Evolutionary conservation across 2,888 invertebrate genomes (phyloP), one percentile per base, ranked within the genome.

Genomic region (Drosophila phalerata): DNA sequence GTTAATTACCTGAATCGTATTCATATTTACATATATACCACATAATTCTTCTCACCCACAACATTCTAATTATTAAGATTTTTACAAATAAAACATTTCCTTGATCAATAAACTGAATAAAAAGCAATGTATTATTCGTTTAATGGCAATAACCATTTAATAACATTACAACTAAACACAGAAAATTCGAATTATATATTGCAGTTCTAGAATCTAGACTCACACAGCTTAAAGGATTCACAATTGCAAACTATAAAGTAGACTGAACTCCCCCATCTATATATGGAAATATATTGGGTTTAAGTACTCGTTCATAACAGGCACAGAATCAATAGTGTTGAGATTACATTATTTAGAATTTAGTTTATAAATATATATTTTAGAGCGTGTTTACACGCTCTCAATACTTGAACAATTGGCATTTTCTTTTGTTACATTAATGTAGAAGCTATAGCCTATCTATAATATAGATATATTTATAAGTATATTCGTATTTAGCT

Each of bases 391-490:
- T 72, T 55, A 63, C 65, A 75, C 66, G 73, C 73, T 73, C 78
- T 67, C 30, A 83, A 83, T 83, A 83, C 83, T 83, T 83, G 64
- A 73, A 80, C 58, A 51, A 65, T 83, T 83, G 85, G 83, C 80
- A 69, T 58, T 73, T 51, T 85, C 1, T 30, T 30, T 30, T 28
- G 5, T 8, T 30, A 30, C 28, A 6, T 28, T 76, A 73, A 62
- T 65, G 25, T 65, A 73, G 57, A 77, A 79, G 73, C 81, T 64
- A 55, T 57, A 61, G 45, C 40, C 51, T 73, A 72, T 64, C 48
- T 77, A 69, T 49, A 61, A 52, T 68, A 62, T 75, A 45, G 9
- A 52, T 34, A 43, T 49, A 43, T 30, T 9, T 5, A 56, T 37
- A 43, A 25, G 56, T 19, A 56, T 43, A 32, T 25, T 56, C 34